These are phyloP conservation scores for Stigmatopora nigra DNA, from an alignment of 2,113 vertebrate species.

Conservation along the genomic window DNA sequence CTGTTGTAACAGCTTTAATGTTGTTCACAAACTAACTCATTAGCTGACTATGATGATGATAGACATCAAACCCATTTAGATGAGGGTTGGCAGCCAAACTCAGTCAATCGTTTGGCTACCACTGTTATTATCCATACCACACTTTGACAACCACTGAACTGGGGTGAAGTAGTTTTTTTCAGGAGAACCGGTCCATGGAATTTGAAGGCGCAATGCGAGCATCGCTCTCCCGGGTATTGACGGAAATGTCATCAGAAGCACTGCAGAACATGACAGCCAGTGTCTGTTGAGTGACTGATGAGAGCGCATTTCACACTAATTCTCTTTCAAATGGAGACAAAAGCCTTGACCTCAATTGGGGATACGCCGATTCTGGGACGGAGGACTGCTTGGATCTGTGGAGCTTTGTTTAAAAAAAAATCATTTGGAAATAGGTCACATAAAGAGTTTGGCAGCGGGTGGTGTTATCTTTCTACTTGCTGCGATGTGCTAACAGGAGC, in stretches of 20 bases:
- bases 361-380: not conserved
- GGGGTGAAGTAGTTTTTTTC: not conserved
- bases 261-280: not conserved
- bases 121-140: too few relatives aligned
- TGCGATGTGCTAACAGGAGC: slow-evolving; percentile 51
- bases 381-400: slow-evolving; percentile 48
- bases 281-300: not conserved
- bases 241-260: not conserved
- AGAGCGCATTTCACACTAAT: slow-evolving; percentile 4
- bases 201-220: not conserved
- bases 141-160: too few relatives aligned
- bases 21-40: too few relatives aligned
- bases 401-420: slow-evolving; percentile 63
- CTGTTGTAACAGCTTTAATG: too few relatives aligned
- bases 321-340: slow-evolving; percentile 7
- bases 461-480: slow-evolving; percentile 48
- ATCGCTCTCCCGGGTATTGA: not conserved
- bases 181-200: not conserved
- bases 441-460: slow-evolving; percentile 56
- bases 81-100: too few relatives aligned
- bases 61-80: too few relatives aligned
- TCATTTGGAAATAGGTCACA: slow-evolving; percentile 70
- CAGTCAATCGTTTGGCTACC: too few relatives aligned
- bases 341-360: slow-evolving; percentile 1
- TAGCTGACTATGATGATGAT: too few relatives aligned